Conservation (phyloP, 2,888 invertebrate species). For the Euzophera pinguis region DNA sequence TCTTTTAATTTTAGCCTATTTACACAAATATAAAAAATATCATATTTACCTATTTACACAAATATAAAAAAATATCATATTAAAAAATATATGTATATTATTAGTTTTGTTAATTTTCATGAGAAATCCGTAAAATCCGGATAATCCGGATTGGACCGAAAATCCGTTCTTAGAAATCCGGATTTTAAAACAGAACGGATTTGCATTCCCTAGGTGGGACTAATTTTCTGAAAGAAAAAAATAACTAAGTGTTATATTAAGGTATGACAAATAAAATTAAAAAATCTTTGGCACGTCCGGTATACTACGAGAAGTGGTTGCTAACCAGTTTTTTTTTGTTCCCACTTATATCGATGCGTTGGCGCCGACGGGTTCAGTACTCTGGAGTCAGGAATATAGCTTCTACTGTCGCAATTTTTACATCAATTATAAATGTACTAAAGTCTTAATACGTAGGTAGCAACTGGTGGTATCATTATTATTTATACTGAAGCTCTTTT, state of each 20-base stretch:
- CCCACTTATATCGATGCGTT: constrained; percentile 50
- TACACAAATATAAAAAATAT: too few species aligned
- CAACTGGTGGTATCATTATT: constrained; percentile 4
- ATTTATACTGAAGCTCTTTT: neutral
- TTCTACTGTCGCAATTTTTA: constrained; percentile 6
- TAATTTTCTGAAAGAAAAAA: too few species aligned
- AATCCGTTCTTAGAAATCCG: too few species aligned
- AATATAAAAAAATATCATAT: too few species aligned
- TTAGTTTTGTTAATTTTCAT: too few species aligned
- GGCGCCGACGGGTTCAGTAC: constrained; percentile 34
- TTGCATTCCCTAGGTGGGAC: too few species aligned
- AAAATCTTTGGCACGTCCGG: constrained; percentile 11
- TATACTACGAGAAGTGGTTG: constrained; percentile 12
- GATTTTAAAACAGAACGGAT: too few species aligned
- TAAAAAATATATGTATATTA: too few species aligned
- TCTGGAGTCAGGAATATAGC: constrained; percentile 3
- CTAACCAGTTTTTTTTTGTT: constrained; percentile 19
- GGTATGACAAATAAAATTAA: neutral
- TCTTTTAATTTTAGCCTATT: too few species aligned
- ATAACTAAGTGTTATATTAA: neutral
- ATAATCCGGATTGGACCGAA: too few species aligned
- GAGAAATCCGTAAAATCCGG: too few species aligned
- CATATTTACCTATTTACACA: too few species aligned
- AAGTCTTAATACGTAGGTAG: constrained; percentile 1
- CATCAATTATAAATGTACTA: constrained; percentile 8